phyloP scores from a whole-genome alignment of 2,113 vertebrate genomes.

The Arothron firmamentum region DNA sequence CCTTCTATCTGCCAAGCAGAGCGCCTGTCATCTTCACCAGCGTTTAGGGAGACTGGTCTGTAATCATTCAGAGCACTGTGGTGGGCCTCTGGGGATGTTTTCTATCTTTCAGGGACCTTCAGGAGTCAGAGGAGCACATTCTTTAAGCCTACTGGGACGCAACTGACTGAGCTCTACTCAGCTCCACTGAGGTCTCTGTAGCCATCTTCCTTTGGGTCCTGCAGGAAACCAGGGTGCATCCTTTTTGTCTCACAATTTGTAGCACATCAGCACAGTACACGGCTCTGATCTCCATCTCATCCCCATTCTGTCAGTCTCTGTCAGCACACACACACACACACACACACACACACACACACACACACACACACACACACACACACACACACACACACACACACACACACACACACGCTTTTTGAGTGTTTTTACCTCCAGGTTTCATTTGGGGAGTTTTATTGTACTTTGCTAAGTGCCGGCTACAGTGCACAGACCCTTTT shows the following conservation, averaged over 20 bases:
- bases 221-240: slow-evolving; percentile 54
- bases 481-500: slow-evolving; percentile 44
- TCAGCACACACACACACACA: slow-evolving; percentile 6
- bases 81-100: slow-evolving; percentile 36
- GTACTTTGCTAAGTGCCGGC: slow-evolving; percentile 48
- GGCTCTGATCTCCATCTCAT: slow-evolving; percentile 48
- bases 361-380: slow-evolving; percentile 10
- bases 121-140: no score
- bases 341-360: background rate
- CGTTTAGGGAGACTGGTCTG: no score
- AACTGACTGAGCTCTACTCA: no score
- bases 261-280: slow-evolving; percentile 38
- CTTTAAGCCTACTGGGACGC: no score
- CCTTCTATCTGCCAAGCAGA: no score
- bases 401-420: slow-evolving; percentile 17
- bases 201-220: slow-evolving; percentile 31
- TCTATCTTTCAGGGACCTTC: no score
- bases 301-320: slow-evolving; percentile 58
- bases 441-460: slow-evolving; percentile 49
- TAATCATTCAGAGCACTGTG: background rate
- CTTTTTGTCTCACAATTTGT: slow-evolving; percentile 56
- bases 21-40: no score
- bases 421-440: slow-evolving; percentile 30
- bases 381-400: slow-evolving; percentile 1
- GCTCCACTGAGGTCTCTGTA: background rate